A percentile compares a stretch with the other conserved stretches of the same genome.
Conservation (phyloP, 2,113 vertebrate genomes). For the Solenodon paradoxus region DNA sequence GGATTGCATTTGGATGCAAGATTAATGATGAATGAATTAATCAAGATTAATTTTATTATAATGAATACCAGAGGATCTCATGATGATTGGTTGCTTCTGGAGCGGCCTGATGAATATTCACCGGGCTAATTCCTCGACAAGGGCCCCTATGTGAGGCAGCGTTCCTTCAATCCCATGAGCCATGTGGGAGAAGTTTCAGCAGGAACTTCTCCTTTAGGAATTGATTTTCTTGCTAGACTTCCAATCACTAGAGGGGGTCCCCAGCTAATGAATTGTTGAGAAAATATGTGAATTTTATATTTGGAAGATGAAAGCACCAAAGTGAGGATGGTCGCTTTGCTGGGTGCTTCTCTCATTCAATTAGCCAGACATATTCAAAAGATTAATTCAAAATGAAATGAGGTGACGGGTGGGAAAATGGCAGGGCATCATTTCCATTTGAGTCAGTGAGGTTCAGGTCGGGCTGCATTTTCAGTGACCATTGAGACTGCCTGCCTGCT, state of each 20-base stretch:
- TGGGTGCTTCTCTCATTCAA: conserved; percentile 21
- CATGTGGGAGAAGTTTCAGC: not conserved
- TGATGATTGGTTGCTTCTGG: conserved; percentile 74
- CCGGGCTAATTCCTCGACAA: conserved; percentile 45
- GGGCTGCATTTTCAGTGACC: too few species aligned
- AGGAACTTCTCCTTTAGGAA: conserved; percentile 56
- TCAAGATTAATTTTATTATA: conserved; percentile 81
- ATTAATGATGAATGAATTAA: conserved; percentile 84
- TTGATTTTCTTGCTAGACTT: conserved; percentile 56
- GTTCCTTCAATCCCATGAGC: not conserved
- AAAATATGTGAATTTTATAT: conserved; percentile 66
- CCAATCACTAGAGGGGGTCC: not conserved
- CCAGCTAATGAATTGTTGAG: conserved; percentile 60
- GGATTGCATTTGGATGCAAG: conserved; percentile 80
- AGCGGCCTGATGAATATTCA: conserved; percentile 72
- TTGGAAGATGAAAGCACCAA: conserved; percentile 33
- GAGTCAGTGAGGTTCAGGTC: not conserved
- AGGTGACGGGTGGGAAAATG: not conserved
- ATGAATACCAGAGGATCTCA: conserved; percentile 77
- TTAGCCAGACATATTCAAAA: conserved; percentile 42
- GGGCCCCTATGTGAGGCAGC: not conserved
- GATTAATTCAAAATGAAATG: conserved; percentile 54
- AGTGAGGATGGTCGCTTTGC: conserved; percentile 25
- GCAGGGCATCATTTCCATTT: not conserved
- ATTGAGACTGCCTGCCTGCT: too few species aligned